These are phyloP conservation scores for Clostera curtula DNA, from an alignment of 2,888 invertebrate genomes.

Conservation along the genomic window DNA sequence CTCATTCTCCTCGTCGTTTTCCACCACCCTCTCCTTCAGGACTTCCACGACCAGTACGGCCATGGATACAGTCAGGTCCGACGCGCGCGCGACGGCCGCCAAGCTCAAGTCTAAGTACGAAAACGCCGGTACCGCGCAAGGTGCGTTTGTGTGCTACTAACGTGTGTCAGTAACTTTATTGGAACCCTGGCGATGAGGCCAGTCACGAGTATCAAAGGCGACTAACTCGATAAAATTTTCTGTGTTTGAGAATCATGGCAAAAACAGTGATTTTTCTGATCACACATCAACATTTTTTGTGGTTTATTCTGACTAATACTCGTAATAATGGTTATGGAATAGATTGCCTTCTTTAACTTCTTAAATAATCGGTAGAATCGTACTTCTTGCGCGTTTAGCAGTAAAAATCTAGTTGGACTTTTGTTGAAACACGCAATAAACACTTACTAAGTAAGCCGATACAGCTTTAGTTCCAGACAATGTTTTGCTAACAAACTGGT, in stretches of 20 bases:
- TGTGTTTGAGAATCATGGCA: too few species aligned
- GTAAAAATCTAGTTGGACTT: too few species aligned
- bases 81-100: constrained; percentile 65
- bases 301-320: too few species aligned
- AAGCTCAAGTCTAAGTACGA: constrained; percentile 68
- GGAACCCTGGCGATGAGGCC: neutral
- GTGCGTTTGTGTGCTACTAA: constrained; percentile 39
- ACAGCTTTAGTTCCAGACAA: neutral
- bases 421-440: neutral
- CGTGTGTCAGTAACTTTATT: constrained; percentile 23
- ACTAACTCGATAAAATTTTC: too few species aligned
- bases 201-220: too few species aligned
- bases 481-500: constrained; percentile 13
- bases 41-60: constrained; percentile 40
- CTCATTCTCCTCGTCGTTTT: constrained; percentile 56
- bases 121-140: constrained; percentile 67
- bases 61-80: constrained; percentile 55
- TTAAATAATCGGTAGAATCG: too few species aligned
- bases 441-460: neutral
- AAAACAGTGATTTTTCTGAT: too few species aligned
- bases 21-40: constrained; percentile 58
- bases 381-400: too few species aligned
- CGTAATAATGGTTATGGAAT: too few species aligned
- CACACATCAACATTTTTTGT: too few species aligned
- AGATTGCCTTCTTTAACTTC: too few species aligned